Base-by-base conservation (phyloP, 1,140 invertebrate species). In the Listronotus bonariensis region DNA sequence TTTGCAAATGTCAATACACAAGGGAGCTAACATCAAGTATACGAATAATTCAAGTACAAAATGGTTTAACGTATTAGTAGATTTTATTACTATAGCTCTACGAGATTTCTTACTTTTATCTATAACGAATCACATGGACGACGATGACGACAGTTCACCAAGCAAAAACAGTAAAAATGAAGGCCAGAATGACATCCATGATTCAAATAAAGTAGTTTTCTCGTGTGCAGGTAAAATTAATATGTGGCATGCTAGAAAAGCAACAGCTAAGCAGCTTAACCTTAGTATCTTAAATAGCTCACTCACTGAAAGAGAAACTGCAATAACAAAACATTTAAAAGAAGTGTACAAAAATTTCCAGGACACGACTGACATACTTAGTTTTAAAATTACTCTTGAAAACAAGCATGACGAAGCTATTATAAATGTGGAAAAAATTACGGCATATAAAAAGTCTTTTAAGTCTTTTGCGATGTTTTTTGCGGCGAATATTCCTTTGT, bases 161-260 rank as follows among this genome's bases (percentile, higher is more conserved):
- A 60, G 15, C 14, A 66, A 69, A 45, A 32, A 26, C 15, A 52
- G 26, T 34, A 68, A 55, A 61, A 42, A 18, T 7, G 43, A 60
- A 15, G 53, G 49, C 34, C 60, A 71, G 41, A 52, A 20, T 12
- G 65, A 68, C 41, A n/a, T 66, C 4, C 45, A 59, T 31, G 64
- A 63, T 42, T n/a, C 48, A 11, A 52, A 56, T 40, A 26, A 55
- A 10, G 43, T 63, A 31, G 53, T 38, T 34, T 75, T 68, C 54
- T 54, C 59, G 9, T 72, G 70, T 56, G 43, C 20, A n/a, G 63
- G 63, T 6, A 68, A 57, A 17, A 42, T 46, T 18, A 71, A 72
- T 58, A 15, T 72, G 26, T 75, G 72, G 72, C 42, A 68, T 36
- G 53, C 56, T 7, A 48, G 71, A 54, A 69, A 68, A 14, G 11